A percentile compares a stretch with the other conserved stretches of the same genome.
These are phyloP conservation scores for Columbina picui DNA, from an alignment of 2,113 vertebrate species.

Conservation along the genomic window DNA sequence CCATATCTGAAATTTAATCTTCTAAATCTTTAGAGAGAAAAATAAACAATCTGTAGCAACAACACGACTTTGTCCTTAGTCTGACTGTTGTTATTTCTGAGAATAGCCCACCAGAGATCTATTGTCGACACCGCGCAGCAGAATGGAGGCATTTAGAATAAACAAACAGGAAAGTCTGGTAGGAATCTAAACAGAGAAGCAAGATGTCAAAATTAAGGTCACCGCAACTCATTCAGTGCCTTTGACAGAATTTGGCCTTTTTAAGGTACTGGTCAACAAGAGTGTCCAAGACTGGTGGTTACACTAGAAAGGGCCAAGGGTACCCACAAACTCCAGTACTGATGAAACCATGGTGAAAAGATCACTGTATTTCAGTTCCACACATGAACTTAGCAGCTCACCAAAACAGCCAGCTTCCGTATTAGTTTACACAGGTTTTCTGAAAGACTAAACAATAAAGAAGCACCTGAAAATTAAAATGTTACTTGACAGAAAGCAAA, in stretches of 20 bases:
- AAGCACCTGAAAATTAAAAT: neutral
- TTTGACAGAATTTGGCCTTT: neutral
- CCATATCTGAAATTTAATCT: neutral
- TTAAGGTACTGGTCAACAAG: neutral
- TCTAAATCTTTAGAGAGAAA: neutral
- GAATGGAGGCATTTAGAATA: neutral
- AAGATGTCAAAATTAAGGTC: neutral
- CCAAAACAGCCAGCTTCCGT: neutral
- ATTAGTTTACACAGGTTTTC: neutral
- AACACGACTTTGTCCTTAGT: neutral
- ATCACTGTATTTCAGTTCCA: neutral
- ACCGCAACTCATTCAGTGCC: neutral
- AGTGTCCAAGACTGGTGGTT: neutral
- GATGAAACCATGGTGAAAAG: neutral
- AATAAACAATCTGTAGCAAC: neutral
- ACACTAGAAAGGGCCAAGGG: neutral
- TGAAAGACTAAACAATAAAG: neutral
- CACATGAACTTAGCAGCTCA: fast-evolving
- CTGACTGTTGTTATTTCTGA: neutral
- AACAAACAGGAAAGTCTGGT: neutral
- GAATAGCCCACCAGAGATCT: neutral
- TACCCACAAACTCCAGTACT: neutral
- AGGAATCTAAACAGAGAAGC: neutral
- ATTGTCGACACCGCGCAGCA: neutral
- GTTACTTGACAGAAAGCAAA: neutral